Evolutionary conservation across 2,888 invertebrate species (phyloP), one percentile per base, ranked within the genome.

Genomic region (Cyclophora punctaria): DNA sequence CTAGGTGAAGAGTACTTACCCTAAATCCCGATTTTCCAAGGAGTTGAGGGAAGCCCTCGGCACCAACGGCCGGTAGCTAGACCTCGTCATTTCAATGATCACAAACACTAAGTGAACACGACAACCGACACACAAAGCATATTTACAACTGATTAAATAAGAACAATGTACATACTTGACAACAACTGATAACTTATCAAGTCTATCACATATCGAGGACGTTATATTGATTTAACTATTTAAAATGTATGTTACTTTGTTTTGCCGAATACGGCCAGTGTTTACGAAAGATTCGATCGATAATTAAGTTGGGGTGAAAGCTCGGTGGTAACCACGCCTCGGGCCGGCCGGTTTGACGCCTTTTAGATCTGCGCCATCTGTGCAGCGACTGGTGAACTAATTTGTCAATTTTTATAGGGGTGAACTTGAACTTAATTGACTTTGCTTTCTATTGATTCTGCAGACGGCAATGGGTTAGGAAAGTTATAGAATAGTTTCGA

Each of bases 41-140:
- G 88, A 88, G 52, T 76, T 79, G 58, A 80, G 73, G 0, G 88
- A 86, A 3, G 84, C 73, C 44, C 88, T 67, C 3, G 88, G 87
- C 41, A 88, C 82, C 45, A 88, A 67, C 2, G 88, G 88, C 50
- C 83, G 71, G 65, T 88, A 88, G 61, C 83, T 82, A 46, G 88
- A 87, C 53, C 88, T 75, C 34, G 88, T 85, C 88, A 88, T 87
- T 58, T 66, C 35, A 4, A 49, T 54, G 59, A 47, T 48, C 62
- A 62, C 52, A 43, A 54, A 65, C 64, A 69, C 68, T 72, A 71
- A 75, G 67, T 71, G 66, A 71, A 66, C 60, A 65, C 84, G 80
- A 57, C 74, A 69, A 60, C 50, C 73, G 63, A 53, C 53, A 63
- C 59, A 67, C 77, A 66, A 63, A 55, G 69, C 66, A 59, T 57